Percentiles rank a stretch among this genome's conserved stretches.
Evolutionary conservation across 2,888 invertebrate species (phyloP).

Genomic region (Sminthurides aquaticus): DNA sequence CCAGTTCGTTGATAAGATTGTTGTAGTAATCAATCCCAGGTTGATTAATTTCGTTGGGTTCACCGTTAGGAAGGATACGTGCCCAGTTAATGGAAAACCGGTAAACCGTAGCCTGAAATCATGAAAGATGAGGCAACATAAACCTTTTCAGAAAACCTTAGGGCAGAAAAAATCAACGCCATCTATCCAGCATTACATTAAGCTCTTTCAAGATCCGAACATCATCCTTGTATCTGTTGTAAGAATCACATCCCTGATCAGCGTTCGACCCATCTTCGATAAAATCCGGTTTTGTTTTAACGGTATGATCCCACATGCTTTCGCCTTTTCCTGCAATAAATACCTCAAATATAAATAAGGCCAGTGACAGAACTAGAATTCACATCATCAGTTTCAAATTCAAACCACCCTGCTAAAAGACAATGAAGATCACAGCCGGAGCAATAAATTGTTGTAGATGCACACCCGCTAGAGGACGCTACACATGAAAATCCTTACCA

Average conservation of each 20-base stretch:
- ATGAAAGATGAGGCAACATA: not conserved
- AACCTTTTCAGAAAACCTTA: too few species aligned
- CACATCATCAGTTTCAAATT: too few species aligned
- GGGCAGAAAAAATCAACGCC: not conserved
- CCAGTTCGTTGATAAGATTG: constrained; percentile 63
- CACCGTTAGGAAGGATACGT: constrained; percentile 48
- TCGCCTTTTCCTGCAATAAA: constrained; percentile 44
- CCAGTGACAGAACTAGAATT: not conserved
- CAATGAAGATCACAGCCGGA: too few species aligned
- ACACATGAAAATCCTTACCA: too few species aligned
- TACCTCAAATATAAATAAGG: not conserved
- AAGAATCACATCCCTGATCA: constrained; percentile 48
- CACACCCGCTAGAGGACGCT: too few species aligned
- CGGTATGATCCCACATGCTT: constrained; percentile 48
- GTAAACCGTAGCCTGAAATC: constrained; percentile 28
- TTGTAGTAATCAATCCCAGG: constrained; percentile 69
- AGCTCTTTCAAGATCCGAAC: constrained; percentile 47
- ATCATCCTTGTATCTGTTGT: constrained; percentile 49
- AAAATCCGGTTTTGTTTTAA: constrained; percentile 44
- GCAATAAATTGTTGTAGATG: too few species aligned
- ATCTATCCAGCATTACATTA: constrained; percentile 43
- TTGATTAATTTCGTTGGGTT: constrained; percentile 51
- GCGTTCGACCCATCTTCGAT: constrained; percentile 46
- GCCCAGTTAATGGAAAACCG: constrained; percentile 50
- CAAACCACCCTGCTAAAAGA: too few species aligned